Conservation (phyloP, 2,113 vertebrate genomes). For the Leucopternis melanops region DNA sequence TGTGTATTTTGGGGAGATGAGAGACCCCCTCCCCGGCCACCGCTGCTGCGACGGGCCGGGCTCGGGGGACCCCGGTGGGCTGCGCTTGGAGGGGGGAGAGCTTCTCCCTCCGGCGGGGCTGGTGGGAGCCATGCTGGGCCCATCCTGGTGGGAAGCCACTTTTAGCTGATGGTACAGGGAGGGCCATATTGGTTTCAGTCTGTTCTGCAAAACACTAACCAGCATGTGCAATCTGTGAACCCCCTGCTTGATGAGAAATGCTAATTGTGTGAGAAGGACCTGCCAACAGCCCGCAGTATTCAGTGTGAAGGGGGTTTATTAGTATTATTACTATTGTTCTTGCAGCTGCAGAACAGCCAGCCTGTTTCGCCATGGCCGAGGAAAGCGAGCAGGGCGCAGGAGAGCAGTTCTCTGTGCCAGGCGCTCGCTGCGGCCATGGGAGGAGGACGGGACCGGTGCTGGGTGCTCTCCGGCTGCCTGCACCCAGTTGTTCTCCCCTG, state of each 20-base stretch:
- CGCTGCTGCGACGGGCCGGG: accelerated
- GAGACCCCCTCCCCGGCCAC: no score
- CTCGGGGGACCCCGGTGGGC: neutral
- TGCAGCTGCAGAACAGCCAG: slow-evolving; percentile 36
- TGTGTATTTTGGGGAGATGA: neutral
- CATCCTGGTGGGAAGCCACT: neutral
- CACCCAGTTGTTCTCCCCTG: accelerated
- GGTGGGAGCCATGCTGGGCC: neutral
- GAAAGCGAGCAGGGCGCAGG: neutral
- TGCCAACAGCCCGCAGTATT: slow-evolving; percentile 40
- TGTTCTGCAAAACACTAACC: slow-evolving; percentile 51
- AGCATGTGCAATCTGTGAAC: slow-evolving; percentile 49
- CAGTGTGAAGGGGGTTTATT: neutral
- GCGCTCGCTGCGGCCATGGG: accelerated
- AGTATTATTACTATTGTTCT: slow-evolving; percentile 26
- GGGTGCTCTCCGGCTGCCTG: accelerated
- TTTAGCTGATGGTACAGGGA: slow-evolving; percentile 5
- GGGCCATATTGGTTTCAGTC: slow-evolving; percentile 56
- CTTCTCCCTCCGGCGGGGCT: neutral
- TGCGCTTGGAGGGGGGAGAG: neutral
- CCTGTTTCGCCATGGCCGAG: neutral
- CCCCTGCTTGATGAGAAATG: slow-evolving; percentile 43
- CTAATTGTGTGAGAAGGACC: slow-evolving; percentile 54
- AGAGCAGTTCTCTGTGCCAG: neutral
- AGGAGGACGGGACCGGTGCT: neutral